phyloP scores from a whole-genome alignment of 2,888 invertebrate genomes.

The Molanna angustata region DNA sequence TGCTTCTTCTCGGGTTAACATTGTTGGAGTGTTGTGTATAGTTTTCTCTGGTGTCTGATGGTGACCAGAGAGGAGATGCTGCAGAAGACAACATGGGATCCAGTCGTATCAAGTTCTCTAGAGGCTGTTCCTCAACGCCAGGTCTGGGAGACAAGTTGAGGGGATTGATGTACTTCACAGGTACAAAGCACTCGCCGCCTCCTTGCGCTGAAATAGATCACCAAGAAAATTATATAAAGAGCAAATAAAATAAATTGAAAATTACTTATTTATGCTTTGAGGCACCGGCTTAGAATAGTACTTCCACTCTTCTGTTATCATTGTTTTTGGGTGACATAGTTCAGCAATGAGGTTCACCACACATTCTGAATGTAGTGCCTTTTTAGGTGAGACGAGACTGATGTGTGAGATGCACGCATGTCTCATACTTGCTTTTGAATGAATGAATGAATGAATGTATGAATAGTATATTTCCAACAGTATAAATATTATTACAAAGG shows the following conservation, averaged over 20 bases:
- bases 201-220: slow-evolving; percentile 51
- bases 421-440: too few relatives aligned
- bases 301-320: too few relatives aligned
- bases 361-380: too few relatives aligned
- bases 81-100: slow-evolving; percentile 38
- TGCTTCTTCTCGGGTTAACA: slow-evolving; percentile 49
- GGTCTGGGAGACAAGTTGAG: slow-evolving; percentile 54
- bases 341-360: too few relatives aligned
- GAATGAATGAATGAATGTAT: too few relatives aligned
- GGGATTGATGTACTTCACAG: slow-evolving; percentile 62
- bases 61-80: not conserved
- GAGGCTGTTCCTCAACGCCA: slow-evolving; percentile 46
- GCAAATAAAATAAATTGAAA: slow-evolving; percentile 3
- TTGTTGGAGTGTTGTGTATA: slow-evolving; percentile 34
- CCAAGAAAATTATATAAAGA: not conserved
- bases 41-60: slow-evolving; percentile 39
- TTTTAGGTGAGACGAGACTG: too few relatives aligned
- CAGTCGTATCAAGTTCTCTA: slow-evolving; percentile 51
- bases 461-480: too few relatives aligned
- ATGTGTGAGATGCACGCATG: too few relatives aligned
- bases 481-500: too few relatives aligned
- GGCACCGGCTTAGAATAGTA: too few relatives aligned
- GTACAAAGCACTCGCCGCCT: slow-evolving; percentile 65
- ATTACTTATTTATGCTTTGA: not conserved
- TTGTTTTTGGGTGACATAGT: too few relatives aligned